These are phyloP conservation scores for Haliclona indistincta DNA, from an alignment of 37 sponge, comb jelly and placozoan genomes.

Conservation along the genomic window DNA sequence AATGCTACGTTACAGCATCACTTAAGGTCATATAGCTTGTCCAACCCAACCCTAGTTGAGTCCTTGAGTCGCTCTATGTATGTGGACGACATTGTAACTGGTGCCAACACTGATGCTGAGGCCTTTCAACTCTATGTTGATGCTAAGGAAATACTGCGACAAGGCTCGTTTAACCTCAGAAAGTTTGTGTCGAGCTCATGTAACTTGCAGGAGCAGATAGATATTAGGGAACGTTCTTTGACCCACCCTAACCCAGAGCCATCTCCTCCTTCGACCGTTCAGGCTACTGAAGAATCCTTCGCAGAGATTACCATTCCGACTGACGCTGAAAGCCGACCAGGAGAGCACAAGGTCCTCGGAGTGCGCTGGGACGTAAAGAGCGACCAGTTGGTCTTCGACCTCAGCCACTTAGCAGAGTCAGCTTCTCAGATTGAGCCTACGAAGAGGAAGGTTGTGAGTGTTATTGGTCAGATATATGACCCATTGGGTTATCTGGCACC, in stretches of 20 bases:
- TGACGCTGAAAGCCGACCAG: background rate
- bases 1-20: constrained; percentile 29
- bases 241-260: background rate
- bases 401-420: constrained; percentile 2
- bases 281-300: too few species aligned
- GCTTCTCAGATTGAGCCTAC: constrained; percentile 7
- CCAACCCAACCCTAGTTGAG: constrained; percentile 15
- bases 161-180: constrained; percentile 40
- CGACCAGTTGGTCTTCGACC: constrained; percentile 31
- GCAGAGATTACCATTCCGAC: constrained; percentile 13
- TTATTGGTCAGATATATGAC: constrained; percentile 39
- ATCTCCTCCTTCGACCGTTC: too few species aligned
- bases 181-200: constrained; percentile 37
- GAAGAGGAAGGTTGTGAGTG: too few species aligned
- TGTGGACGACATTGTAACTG: too few species aligned
- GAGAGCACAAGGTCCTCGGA: constrained; percentile 39
- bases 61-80: constrained; percentile 5
- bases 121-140: constrained; percentile 28
- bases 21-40: constrained; percentile 1
- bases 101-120: constrained; percentile 21
- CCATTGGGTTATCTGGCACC: constrained; percentile 29
- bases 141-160: constrained; percentile 33
- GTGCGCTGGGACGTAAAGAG: constrained; percentile 27
- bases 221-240: constrained; percentile 10
- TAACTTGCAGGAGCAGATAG: constrained; percentile 19